Evolutionary conservation across 2,113 vertebrate genomes (phyloP).

Genomic region (Progne subis): DNA sequence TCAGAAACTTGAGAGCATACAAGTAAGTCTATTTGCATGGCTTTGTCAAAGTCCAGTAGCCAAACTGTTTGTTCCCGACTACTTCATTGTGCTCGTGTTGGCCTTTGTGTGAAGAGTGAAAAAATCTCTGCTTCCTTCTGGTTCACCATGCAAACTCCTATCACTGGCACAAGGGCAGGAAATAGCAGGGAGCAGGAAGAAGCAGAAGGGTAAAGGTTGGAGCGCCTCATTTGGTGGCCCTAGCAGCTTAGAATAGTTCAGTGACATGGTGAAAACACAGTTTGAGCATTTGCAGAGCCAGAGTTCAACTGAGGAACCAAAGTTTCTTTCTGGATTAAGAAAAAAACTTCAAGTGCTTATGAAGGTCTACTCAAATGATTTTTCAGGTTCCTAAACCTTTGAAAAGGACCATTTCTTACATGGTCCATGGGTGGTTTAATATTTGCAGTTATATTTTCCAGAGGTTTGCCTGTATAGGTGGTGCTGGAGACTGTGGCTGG

Average conservation of each 20-base stretch:
- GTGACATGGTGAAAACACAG: background rate
- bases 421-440: background rate
- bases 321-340: background rate
- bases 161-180: background rate
- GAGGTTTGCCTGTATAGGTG: background rate
- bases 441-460: background rate
- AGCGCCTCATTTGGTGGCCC: background rate
- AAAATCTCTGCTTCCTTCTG: background rate
- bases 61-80: background rate
- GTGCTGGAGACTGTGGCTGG: background rate
- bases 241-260: background rate
- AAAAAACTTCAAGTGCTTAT: background rate
- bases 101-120: background rate
- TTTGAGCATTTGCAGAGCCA: background rate
- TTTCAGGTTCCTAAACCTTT: background rate
- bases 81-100: background rate
- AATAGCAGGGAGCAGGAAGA: background rate
- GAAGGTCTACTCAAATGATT: background rate
- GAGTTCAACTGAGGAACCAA: background rate
- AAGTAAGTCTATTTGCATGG: background rate
- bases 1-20: background rate
- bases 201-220: background rate
- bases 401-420: background rate
- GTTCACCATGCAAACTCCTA: background rate
- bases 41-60: background rate